A percentile compares a stretch with the other conserved stretches of the same genome.
Evolutionary conservation across 2,797 vertebrate genomes (phyloP).

Genomic region (Sebastes steindachneri): DNA sequence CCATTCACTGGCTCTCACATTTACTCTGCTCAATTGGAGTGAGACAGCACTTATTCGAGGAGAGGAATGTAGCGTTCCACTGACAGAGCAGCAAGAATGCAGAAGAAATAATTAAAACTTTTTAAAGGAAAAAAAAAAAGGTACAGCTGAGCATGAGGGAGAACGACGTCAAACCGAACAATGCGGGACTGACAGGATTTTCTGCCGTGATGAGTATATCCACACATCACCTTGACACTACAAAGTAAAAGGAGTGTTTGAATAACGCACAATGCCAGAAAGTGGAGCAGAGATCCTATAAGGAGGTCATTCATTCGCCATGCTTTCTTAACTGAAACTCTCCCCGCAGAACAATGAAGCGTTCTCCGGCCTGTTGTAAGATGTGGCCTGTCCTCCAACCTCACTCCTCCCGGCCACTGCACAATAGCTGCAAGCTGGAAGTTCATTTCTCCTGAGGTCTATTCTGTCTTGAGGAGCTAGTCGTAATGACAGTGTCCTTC

Average conservation of each 20-base stretch:
- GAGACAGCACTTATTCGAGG: constrained; percentile 83
- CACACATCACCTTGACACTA: constrained; percentile 71
- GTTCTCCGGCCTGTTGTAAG: constrained; percentile 58
- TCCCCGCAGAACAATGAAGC: constrained; percentile 57
- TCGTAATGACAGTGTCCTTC: constrained; percentile 74
- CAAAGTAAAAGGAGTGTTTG: constrained; percentile 55
- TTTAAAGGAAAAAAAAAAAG: constrained; percentile 63
- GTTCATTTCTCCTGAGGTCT: constrained; percentile 53
- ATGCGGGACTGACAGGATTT: constrained; percentile 51
- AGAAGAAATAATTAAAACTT: constrained; percentile 76
- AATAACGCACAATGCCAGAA: constrained; percentile 56
- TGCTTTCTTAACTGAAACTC: constrained; percentile 65
- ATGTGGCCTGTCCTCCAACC: constrained; percentile 51
- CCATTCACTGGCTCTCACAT: constrained; percentile 83
- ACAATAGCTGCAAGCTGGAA: constrained; percentile 50
- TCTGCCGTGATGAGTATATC: constrained; percentile 64
- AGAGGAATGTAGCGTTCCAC: constrained; percentile 82
- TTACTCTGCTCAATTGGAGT: constrained; percentile 84
- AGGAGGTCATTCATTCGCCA: constrained; percentile 69
- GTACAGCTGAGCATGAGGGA: constrained; percentile 68
- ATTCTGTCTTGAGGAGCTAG: constrained; percentile 46
- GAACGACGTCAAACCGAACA: constrained; percentile 44
- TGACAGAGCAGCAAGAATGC: constrained; percentile 80
- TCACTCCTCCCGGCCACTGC: constrained; percentile 34
- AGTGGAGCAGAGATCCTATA: constrained; percentile 64